phyloP scores from a whole-genome alignment of 2,113 vertebrate species.

The Clarias gariepinus region DNA sequence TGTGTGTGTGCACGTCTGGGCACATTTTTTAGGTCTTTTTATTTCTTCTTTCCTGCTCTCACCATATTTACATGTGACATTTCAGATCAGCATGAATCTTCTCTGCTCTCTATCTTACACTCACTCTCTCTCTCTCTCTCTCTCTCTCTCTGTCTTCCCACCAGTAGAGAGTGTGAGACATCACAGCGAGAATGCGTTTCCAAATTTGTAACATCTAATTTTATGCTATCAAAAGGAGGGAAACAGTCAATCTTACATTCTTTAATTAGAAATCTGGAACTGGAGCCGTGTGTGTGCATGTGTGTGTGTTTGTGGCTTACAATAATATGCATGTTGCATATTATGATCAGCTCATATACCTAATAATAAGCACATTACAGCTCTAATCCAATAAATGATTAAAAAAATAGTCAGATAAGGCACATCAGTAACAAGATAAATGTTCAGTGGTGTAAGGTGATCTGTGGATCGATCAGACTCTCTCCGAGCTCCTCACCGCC shows the following conservation, averaged over 20 bases:
- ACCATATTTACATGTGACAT: constrained; percentile 37
- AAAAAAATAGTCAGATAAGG: not conserved
- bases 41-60: not conserved
- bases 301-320: constrained; percentile 26
- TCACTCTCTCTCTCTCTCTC: not conserved
- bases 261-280: constrained; percentile 64
- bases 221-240: constrained; percentile 59
- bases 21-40: not conserved
- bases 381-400: not conserved
- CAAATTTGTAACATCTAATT: constrained; percentile 58
- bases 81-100: constrained; percentile 18
- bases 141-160: constrained; percentile 9
- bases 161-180: constrained; percentile 45
- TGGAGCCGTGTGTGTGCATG: constrained; percentile 54
- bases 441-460: not conserved
- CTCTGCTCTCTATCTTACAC: not conserved
- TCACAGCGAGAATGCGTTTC: constrained; percentile 57
- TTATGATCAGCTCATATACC: constrained; percentile 1
- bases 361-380: not conserved
- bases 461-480: not conserved
- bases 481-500: not conserved
- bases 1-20: constrained; percentile 6
- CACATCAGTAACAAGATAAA: constrained; percentile 17
- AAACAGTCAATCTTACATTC: constrained; percentile 59
- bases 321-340: constrained; percentile 20